A percentile compares a stretch with the other conserved stretches of the same genome.
Evolutionary conservation across 2,888 invertebrate species (phyloP).

Genomic region (Orthonevra nobilis): DNA sequence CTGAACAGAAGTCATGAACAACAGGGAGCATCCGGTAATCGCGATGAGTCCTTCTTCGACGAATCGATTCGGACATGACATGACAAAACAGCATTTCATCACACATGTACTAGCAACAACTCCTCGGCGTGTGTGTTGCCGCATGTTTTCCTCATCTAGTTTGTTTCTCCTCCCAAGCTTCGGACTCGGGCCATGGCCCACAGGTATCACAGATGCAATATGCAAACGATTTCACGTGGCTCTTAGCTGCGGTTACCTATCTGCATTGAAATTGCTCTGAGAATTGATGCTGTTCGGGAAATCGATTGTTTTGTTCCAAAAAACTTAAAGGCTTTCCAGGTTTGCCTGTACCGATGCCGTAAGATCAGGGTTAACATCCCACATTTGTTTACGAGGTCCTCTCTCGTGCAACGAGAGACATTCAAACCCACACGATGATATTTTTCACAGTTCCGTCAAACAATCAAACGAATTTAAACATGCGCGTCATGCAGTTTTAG

Average conservation of each 20-base stretch:
- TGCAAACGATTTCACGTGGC: conserved; percentile 25
- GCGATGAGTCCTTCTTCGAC: conserved; percentile 59
- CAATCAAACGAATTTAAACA: conserved; percentile 54
- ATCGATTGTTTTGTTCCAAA: too few species aligned
- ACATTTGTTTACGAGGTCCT: conserved; percentile 16
- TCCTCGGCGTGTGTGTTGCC: conserved; percentile 24
- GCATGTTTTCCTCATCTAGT: conserved; percentile 53
- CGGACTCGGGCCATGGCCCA: conserved; percentile 26
- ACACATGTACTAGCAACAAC: conserved; percentile 35
- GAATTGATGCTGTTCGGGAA: conserved; percentile 22
- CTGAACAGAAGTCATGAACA: conserved; percentile 59
- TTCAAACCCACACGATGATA: conserved; percentile 54
- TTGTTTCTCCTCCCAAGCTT: conserved; percentile 1
- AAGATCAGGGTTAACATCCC: conserved; percentile 47
- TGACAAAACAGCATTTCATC: conserved; percentile 60
- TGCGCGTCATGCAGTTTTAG: conserved; percentile 41
- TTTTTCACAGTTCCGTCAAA: conserved; percentile 48
- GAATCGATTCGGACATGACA: conserved; percentile 62
- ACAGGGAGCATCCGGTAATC: conserved; percentile 39
- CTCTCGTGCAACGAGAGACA: conserved; percentile 15
- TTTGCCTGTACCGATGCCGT: conserved; percentile 52
- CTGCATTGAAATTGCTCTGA: conserved; percentile 20
- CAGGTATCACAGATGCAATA: conserved; percentile 38
- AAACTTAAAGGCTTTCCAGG: too few species aligned
- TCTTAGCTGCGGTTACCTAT: background rate